phyloP scores from a whole-genome alignment of 2,888 invertebrate species.

The Cheilosia impressa region DNA sequence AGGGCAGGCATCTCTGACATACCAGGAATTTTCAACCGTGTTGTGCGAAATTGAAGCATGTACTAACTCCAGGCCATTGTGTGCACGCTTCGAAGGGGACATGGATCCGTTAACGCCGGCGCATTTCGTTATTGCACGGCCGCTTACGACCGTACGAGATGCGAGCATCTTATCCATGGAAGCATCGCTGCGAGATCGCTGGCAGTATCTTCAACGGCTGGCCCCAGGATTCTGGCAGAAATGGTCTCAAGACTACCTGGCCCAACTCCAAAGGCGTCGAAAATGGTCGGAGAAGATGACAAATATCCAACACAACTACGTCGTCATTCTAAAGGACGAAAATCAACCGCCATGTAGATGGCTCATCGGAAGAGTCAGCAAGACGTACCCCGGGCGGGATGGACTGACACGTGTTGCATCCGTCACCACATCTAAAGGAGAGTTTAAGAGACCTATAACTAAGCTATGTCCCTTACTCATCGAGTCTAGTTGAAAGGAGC shows the following conservation, averaged over 20 bases:
- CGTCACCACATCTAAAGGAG: conserved; percentile 45
- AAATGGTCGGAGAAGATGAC: conserved; percentile 43
- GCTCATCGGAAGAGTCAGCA: conserved; percentile 67
- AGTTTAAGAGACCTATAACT: conserved; percentile 19
- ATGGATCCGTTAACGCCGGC: conserved; percentile 67
- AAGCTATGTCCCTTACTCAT: too few species aligned
- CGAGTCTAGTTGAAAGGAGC: too few species aligned
- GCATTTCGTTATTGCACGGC: conserved; percentile 53
- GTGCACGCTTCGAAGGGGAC: conserved; percentile 71
- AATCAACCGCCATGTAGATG: conserved; percentile 71
- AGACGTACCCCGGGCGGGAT: conserved; percentile 76
- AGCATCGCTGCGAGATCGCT: too few species aligned
- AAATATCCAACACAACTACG: too few species aligned
- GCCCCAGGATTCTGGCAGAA: conserved; percentile 63
- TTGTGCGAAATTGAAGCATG: conserved; percentile 79
- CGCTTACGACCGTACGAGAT: background rate
- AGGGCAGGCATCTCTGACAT: conserved; percentile 76
- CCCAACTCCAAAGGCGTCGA: conserved; percentile 47
- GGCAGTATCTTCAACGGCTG: conserved; percentile 42
- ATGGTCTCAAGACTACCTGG: conserved; percentile 61
- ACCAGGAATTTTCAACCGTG: conserved; percentile 78
- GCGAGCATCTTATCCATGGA: too few species aligned
- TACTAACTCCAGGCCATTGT: conserved; percentile 79
- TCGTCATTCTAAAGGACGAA: conserved; percentile 58
- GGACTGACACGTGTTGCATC: conserved; percentile 74